Conservation (phyloP, 2,797 vertebrate species). For the Rhadinocentrus ornatus region DNA sequence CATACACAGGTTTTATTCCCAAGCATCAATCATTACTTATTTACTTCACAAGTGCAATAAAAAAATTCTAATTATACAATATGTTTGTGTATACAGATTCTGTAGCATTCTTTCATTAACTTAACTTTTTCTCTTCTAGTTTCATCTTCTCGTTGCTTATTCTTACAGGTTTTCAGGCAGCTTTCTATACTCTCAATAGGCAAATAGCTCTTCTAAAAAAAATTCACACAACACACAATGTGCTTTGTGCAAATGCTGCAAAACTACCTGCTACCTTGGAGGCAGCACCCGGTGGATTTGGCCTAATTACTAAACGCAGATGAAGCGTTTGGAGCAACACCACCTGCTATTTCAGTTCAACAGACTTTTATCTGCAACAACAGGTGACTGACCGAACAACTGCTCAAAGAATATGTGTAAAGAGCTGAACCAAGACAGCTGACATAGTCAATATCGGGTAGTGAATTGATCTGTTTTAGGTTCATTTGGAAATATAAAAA, state of each 20-base stretch:
- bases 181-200: too few species aligned
- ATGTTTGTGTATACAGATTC: too few species aligned
- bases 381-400: conserved; percentile 60
- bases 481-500: not conserved
- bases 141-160: too few species aligned
- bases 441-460: conserved; percentile 21
- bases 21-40: too few species aligned
- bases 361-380: conserved; percentile 62
- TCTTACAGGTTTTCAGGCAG: too few species aligned
- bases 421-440: conserved; percentile 30
- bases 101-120: too few species aligned
- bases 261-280: not conserved
- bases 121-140: too few species aligned
- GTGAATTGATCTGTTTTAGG: not conserved
- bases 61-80: too few species aligned
- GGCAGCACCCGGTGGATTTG: conserved; percentile 1
- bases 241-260: not conserved
- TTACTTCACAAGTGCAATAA: too few species aligned
- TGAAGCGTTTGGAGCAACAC: conserved; percentile 25
- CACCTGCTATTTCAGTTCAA: conserved; percentile 59
- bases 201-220: too few species aligned
- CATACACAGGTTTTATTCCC: too few species aligned
- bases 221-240: not conserved
- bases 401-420: conserved; percentile 19
- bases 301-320: conserved; percentile 23